Percentiles rank a stretch among this genome's conserved stretches.
Conservation (phyloP, 2,888 invertebrate genomes). For the Bibio marci region DNA sequence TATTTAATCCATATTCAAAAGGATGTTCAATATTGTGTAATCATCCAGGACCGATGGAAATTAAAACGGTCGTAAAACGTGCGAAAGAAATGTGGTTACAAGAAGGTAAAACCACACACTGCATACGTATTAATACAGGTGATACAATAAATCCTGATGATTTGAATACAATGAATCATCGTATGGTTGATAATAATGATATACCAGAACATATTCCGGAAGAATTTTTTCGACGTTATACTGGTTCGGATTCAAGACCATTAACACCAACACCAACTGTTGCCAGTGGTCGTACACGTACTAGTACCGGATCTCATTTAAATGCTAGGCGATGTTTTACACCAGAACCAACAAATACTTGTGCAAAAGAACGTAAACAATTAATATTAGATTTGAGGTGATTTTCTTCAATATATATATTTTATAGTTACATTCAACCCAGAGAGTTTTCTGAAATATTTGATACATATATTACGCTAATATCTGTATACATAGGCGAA, state of each 20-base stretch:
- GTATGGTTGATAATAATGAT: constrained; percentile 12
- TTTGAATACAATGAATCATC: constrained; percentile 7
- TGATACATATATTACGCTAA: not conserved
- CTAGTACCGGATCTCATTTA: constrained; percentile 36
- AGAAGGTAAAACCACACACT: constrained; percentile 9
- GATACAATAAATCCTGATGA: constrained; percentile 2
- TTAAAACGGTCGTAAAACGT: constrained; percentile 50
- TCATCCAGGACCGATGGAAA: constrained; percentile 60
- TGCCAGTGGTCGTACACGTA: constrained; percentile 51
- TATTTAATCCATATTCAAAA: constrained; percentile 66
- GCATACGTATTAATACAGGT: not conserved
- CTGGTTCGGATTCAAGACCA: constrained; percentile 71
- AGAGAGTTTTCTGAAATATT: constrained; percentile 14
- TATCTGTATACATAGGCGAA: constrained; percentile 13
- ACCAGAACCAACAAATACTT: constrained; percentile 39
- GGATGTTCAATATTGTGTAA: constrained; percentile 72
- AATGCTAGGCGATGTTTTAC: constrained; percentile 45
- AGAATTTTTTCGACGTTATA: constrained; percentile 60
- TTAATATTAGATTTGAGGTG: constrained; percentile 55
- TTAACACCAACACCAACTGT: constrained; percentile 64
- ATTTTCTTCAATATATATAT: too few relatives aligned
- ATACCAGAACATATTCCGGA: constrained; percentile 49
- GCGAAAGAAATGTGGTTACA: constrained; percentile 53
- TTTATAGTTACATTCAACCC: constrained; percentile 52
- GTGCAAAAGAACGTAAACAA: constrained; percentile 40